Conservation (phyloP, 1,140 invertebrate genomes). For the Vollenhovia emeryi region DNA sequence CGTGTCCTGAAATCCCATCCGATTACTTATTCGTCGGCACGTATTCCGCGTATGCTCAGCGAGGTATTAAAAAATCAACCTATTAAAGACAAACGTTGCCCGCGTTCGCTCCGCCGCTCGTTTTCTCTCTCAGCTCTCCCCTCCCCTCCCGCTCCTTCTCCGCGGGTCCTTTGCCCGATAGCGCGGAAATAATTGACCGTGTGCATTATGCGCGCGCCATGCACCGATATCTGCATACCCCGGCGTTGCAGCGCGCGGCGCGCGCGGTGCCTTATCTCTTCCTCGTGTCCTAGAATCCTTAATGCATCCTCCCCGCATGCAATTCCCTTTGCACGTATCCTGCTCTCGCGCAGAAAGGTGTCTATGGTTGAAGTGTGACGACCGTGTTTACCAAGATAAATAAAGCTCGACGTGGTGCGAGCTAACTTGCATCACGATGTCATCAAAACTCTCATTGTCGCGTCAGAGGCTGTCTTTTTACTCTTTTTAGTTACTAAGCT, state of each 20-base stretch:
- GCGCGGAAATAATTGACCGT: conserved; percentile 50
- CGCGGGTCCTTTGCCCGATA: conserved; percentile 42
- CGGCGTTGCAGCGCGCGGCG: neutral
- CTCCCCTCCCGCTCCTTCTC: neutral
- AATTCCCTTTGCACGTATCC: conserved; percentile 33
- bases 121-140: neutral
- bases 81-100: conserved; percentile 6
- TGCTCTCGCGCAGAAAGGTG: neutral
- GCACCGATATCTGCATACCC: conserved; percentile 30
- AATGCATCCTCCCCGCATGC: conserved; percentile 45
- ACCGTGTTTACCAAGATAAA: conserved; percentile 28
- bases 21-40: conserved; percentile 50
- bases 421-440: conserved; percentile 14
- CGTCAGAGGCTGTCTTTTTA: neutral
- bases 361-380: conserved; percentile 14
- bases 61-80: conserved; percentile 31
- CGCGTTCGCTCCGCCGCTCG: neutral
- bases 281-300: conserved; percentile 58
- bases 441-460: conserved; percentile 34
- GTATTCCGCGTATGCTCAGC: neutral
- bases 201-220: conserved; percentile 52
- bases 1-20: conserved; percentile 43
- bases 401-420: conserved; percentile 22
- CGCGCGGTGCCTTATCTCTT: conserved; percentile 43
- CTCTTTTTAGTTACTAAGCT: neutral